Evolutionary conservation across 2,797 vertebrate species (phyloP).

Genomic region (Telmatherina bonti): DNA sequence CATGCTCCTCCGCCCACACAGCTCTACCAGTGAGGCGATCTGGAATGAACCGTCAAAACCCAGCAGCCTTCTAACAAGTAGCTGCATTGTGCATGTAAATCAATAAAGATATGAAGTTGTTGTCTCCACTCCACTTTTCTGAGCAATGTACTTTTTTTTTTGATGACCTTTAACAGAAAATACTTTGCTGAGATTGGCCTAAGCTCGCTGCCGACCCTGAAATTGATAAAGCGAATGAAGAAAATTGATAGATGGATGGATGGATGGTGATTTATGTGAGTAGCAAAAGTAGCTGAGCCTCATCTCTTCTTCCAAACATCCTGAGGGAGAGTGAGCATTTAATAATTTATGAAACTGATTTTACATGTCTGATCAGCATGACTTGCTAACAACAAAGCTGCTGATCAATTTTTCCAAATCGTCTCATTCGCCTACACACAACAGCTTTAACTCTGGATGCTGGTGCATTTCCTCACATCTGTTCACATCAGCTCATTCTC

Average conservation of each 20-base stretch:
- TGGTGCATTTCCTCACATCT: too few species aligned
- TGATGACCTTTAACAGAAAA: too few species aligned
- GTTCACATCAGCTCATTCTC: too few species aligned
- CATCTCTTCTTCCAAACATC: neutral
- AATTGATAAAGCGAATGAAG: neutral
- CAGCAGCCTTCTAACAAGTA: conserved; percentile 65
- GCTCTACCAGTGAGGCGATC: conserved; percentile 67
- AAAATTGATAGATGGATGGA: neutral
- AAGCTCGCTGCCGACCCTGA: neutral
- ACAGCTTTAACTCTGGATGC: neutral
- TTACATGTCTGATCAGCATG: too few species aligned
- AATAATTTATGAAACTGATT: neutral
- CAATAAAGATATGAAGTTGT: conserved; percentile 24
- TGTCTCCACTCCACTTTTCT: too few species aligned
- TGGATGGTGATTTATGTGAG: too few species aligned
- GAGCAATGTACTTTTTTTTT: neutral
- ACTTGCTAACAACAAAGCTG: too few species aligned
- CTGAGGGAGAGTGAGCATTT: neutral
- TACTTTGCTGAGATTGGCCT: too few species aligned
- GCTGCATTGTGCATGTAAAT: conserved; percentile 28
- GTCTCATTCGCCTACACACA: too few species aligned
- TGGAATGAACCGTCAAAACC: conserved; percentile 57
- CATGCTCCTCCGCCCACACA: conserved; percentile 75
- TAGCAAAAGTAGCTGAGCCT: neutral
- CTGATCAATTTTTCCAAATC: too few species aligned